Conservation (phyloP, 2,888 invertebrate species). For the Doris montereyensis region DNA sequence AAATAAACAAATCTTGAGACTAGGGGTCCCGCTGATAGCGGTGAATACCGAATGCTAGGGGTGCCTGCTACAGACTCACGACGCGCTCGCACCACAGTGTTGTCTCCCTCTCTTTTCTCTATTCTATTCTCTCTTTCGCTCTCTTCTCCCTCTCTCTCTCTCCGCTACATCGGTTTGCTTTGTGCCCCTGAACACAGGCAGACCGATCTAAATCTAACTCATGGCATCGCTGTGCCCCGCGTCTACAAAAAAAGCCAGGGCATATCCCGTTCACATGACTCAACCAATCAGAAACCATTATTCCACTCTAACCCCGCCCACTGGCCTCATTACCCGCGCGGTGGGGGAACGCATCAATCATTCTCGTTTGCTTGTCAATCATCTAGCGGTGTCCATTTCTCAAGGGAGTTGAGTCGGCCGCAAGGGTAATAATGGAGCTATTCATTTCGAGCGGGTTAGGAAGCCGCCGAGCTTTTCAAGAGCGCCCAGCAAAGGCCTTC, state of each 20-base stretch:
- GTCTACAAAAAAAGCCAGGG: not conserved
- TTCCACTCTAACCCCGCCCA: conserved; percentile 56
- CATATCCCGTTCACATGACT: conserved; percentile 47
- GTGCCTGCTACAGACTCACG: too few species aligned
- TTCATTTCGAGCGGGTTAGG: conserved; percentile 41
- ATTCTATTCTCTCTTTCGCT: too few species aligned
- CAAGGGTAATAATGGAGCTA: conserved; percentile 42
- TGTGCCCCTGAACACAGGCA: too few species aligned
- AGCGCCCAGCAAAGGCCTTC: too few species aligned
- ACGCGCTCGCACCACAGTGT: too few species aligned
- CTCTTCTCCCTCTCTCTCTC: too few species aligned
- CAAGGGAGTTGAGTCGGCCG: conserved; percentile 20
- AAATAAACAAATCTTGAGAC: too few species aligned
- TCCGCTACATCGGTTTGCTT: too few species aligned
- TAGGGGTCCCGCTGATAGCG: too few species aligned
- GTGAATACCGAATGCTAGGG: too few species aligned
- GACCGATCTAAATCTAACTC: conserved; percentile 24
- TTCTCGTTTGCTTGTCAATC: conserved; percentile 61
- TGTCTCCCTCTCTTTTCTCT: too few species aligned
- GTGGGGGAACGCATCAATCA: conserved; percentile 57
- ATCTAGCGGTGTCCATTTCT: conserved; percentile 56
- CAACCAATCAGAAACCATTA: conserved; percentile 51
- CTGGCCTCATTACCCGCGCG: conserved; percentile 37
- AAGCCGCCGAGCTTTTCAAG: conserved; percentile 38
- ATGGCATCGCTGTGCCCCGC: too few species aligned